A percentile compares a stretch with the other conserved stretches of the same genome.
phyloP scores from a whole-genome alignment of 2,797 vertebrate genomes.

The Knipowitschia caucasica region DNA sequence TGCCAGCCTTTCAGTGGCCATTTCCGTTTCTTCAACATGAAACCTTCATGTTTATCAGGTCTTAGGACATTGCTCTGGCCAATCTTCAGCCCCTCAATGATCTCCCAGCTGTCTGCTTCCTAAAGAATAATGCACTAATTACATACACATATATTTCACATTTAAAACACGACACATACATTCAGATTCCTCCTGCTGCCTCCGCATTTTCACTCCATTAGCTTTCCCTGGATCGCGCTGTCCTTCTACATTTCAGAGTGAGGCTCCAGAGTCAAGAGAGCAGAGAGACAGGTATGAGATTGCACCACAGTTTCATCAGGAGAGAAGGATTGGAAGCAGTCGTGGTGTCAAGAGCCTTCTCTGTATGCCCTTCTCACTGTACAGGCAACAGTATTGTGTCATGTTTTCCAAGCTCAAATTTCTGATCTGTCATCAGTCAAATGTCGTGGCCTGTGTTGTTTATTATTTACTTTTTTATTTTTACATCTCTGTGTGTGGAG shows the following conservation, averaged over 20 bases:
- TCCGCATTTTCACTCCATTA: conserved; percentile 67
- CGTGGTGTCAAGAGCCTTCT: conserved; percentile 8
- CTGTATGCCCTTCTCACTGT: neutral
- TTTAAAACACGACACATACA: conserved; percentile 38
- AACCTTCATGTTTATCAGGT: conserved; percentile 97
- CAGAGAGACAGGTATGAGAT: conserved; percentile 41
- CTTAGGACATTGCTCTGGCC: conserved; percentile 95
- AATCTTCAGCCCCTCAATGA: conserved; percentile 97
- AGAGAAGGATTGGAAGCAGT: neutral
- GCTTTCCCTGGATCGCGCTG: conserved; percentile 58
- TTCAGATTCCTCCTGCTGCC: conserved; percentile 39
- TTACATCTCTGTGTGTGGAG: no score
- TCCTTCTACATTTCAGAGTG: conserved; percentile 62
- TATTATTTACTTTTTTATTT: no score
- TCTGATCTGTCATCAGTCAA: neutral
- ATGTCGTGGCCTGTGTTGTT: neutral
- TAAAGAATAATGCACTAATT: conserved; percentile 48
- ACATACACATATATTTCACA: no score
- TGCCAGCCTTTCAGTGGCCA: conserved; percentile 99
- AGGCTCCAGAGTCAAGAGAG: conserved; percentile 30
- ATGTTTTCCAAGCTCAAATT: neutral
- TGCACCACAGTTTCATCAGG: neutral
- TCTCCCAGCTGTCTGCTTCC: conserved; percentile 98
- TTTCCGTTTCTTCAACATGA: conserved; percentile 99
- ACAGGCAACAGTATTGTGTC: neutral